Evolutionary conservation across 2,888 invertebrate species (phyloP).

Genomic region (Stegana nigrithorax): DNA sequence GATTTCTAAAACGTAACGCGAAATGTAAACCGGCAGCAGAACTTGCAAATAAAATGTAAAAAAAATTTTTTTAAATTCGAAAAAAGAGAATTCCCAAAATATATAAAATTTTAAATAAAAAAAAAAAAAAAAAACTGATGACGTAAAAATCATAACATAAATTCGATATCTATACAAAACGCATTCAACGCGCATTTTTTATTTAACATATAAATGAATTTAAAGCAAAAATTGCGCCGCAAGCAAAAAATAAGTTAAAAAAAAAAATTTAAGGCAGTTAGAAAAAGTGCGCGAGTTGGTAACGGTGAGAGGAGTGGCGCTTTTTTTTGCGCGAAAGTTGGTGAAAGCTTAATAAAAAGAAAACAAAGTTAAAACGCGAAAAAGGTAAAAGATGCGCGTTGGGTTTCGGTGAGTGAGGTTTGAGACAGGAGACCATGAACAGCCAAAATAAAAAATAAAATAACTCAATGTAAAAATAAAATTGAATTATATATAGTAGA

Average conservation of each 20-base stretch:
- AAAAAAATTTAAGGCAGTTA: too few species aligned
- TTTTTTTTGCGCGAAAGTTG: background rate
- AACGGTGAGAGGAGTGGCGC: background rate
- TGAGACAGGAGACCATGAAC: background rate
- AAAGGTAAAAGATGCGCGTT: constrained; percentile 29
- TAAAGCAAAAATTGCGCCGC: background rate
- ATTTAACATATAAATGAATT: constrained; percentile 2
- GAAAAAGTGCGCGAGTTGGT: background rate
- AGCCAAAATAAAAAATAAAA: background rate
- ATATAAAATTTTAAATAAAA: constrained; percentile 13
- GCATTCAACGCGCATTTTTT: background rate
- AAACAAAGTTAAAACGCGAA: constrained; percentile 42
- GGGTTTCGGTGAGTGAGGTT: background rate
- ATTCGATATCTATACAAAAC: constrained; percentile 14
- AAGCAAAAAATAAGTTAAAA: background rate
- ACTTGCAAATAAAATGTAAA: constrained; percentile 21
- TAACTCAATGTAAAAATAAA: too few species aligned
- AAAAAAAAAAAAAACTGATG: constrained; percentile 18
- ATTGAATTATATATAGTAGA: too few species aligned
- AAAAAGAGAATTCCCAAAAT: constrained; percentile 25
- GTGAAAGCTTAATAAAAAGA: constrained; percentile 13
- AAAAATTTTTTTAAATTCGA: constrained; percentile 7
- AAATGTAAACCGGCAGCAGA: constrained; percentile 26
- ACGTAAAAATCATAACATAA: constrained; percentile 18
- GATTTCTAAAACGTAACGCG: constrained; percentile 56